Evolutionary conservation across 2,888 invertebrate genomes (phyloP).

Genomic region (Cynaeus angustus): DNA sequence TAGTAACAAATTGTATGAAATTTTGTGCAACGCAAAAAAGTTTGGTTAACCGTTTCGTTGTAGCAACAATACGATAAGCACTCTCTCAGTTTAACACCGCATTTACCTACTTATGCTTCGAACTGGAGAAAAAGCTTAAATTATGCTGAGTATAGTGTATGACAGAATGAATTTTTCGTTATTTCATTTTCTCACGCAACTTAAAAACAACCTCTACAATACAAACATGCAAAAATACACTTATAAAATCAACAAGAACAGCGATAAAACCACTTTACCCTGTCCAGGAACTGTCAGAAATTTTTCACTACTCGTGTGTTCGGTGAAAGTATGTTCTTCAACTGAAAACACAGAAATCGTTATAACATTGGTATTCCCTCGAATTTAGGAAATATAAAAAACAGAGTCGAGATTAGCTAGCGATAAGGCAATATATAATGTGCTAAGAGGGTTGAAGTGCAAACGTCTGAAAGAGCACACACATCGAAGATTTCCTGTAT

Average conservation of each 20-base stretch:
- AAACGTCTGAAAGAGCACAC: slow-evolving; percentile 41
- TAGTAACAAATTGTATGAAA: no score
- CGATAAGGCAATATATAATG: slow-evolving; percentile 18
- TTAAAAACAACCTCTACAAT: background rate
- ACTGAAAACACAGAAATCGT: slow-evolving; percentile 64
- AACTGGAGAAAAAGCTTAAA: no score
- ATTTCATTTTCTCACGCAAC: background rate
- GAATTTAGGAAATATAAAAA: background rate
- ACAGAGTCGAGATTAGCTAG: slow-evolving; percentile 13
- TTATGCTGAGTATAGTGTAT: no score
- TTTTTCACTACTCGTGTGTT: slow-evolving; percentile 68
- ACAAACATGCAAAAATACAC: slow-evolving; percentile 5
- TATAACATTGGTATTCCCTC: slow-evolving; percentile 2
- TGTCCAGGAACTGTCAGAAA: slow-evolving; percentile 72
- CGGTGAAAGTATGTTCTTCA: slow-evolving; percentile 66
- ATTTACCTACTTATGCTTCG: no score
- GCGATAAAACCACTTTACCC: slow-evolving; percentile 61
- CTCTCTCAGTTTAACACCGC: no score
- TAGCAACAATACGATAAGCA: no score
- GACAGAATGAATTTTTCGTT: background rate
- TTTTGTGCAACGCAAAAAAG: no score
- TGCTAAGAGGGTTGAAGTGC: slow-evolving; percentile 39
- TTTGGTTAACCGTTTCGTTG: no score
- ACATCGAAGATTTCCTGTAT: slow-evolving; percentile 48
- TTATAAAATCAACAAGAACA: background rate